Evolutionary conservation across 2,113 vertebrate species (phyloP), one percentile per base, ranked within the genome.

Genomic region (Nyctereutes procyonoides): DNA sequence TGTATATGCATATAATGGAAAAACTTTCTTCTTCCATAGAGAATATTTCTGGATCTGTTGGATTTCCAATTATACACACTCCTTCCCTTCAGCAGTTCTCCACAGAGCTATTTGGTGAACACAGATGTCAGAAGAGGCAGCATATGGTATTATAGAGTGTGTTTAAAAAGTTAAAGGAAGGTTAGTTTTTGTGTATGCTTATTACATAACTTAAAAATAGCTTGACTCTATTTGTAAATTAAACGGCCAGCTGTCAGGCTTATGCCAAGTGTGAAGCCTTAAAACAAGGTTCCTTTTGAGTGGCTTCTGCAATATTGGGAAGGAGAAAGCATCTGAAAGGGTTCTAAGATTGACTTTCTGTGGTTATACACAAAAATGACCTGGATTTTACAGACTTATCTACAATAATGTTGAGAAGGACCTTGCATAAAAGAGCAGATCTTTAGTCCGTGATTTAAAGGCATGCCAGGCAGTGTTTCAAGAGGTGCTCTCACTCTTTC

Each of bases 121-220:
- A 43, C 83, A 95, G 92, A 90, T 95, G 93, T 96, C 74, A 87
- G 93, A 92, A 97, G 90, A 93, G 88, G 87, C 76, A 96, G 92
- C 93, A 76, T 86, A 90, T 92, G 85, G 93, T 85, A 88, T 97
- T 94, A 93, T 30, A 94, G 94, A 97, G 91, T 90, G 28, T 95
- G 60, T 95, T 96, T 96, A 89, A 96, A 95, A 97, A 97, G 96
- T 94, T 94, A 97, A 97, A 92, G 92, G 84, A 96, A 97, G 97
- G 96, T 86, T 97, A 88, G 80, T 95, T 96, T 97, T 92, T 93
- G 95, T 97, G 95, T 96, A 67, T 97, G 96, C 95, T 97, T 85
- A 97, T 97, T 98, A 97, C 56, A 95, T 63, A 95, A 93, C 55
- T 96, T 98, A 97, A 97, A 98, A 98, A 97, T 97, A 97, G 84